A percentile compares a stretch with the other conserved stretches of the same genome.
Conservation (phyloP, 2,888 invertebrate species). For the Idaea aversata region DNA sequence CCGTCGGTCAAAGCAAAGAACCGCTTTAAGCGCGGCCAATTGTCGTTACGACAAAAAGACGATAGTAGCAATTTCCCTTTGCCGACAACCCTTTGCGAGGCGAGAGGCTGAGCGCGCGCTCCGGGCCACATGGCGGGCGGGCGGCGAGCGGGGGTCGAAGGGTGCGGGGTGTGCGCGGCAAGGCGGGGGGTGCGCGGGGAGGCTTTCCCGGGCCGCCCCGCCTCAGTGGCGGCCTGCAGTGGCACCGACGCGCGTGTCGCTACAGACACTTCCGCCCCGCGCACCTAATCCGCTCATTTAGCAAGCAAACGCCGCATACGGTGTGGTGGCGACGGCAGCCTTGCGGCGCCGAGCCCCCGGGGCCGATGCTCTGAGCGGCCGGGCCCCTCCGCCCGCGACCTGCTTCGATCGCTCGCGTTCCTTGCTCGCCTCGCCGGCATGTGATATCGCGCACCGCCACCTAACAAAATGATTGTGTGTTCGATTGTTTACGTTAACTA, state of each 20-base stretch:
- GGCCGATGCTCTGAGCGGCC: constrained; percentile 65
- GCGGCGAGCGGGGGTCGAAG: constrained; percentile 39
- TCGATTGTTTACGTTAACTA: constrained; percentile 74
- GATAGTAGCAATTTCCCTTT: constrained; percentile 66
- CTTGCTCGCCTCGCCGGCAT: constrained; percentile 43
- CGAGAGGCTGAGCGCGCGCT: constrained; percentile 59
- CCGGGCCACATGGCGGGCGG: constrained; percentile 67
- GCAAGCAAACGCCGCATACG: constrained; percentile 72
- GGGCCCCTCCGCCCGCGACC: constrained; percentile 61
- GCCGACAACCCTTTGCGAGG: constrained; percentile 75
- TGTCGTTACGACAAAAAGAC: constrained; percentile 61
- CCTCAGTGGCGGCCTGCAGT: constrained; percentile 79
- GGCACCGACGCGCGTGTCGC: constrained; percentile 78
- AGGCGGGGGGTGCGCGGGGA: constrained; percentile 48
- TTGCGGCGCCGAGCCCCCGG: constrained; percentile 63
- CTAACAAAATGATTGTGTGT: constrained; percentile 65
- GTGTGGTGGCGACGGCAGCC: constrained; percentile 64
- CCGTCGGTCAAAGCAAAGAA: constrained; percentile 45
- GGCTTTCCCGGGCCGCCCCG: constrained; percentile 75
- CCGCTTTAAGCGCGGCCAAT: constrained; percentile 53
- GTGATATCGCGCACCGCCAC: constrained; percentile 59
- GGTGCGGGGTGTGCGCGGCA: constrained; percentile 28
- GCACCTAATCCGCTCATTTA: constrained; percentile 72
- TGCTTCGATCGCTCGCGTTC: constrained; percentile 51
- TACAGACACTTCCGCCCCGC: constrained; percentile 76